Base-by-base conservation (phyloP, 2,113 vertebrate species). In the Nematolebias whitei region DNA sequence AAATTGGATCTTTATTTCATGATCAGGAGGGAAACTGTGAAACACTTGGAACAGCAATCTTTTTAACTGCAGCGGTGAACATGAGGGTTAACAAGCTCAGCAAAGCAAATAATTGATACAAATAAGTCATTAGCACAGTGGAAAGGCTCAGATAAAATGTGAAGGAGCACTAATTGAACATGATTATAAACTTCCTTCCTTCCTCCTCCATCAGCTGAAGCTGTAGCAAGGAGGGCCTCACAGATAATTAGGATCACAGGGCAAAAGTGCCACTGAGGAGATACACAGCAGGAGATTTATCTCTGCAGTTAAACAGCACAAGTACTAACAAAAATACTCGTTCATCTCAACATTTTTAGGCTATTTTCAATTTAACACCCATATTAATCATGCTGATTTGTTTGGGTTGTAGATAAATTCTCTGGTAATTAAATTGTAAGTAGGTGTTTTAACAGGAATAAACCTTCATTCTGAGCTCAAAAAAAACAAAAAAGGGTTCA, bases 41-140 rank as follows among this genome's bases (percentile, higher is more conserved):
- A 79, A 72, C 40, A 12, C 60, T 77, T 12, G 29, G 47, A 63
- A 62, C 55, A 74, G 85, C 85, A 67, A 80, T 85, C 67, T 59
- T 76, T 85, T 86, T 74, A 69, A 75, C 81, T 71, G 84, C 73
- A 51, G 77, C 87, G 88, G 89, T 87, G 88, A 88, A 82, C 70
- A 54, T 1, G 44, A 63, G 59, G 83, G 82, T 84, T 93, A 91
- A 92, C 89, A 84, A 87, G 85, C 84, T 88, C 88, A 87, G 89
- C 89, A 91, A 91, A 90, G 91, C 91, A 91, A 91, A 91, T 92
- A 88, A 91, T 93, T 92, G 90, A 79, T 89, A 93, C 92, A 93
- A 91, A 92, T 92, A 88, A 89, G 88, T 90, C 86, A 90, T 93
- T 93, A 92, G 88, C 85, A 74, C 78, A 78, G 85, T 79, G 78